Evolutionary conservation across 2,888 invertebrate species (phyloP), one percentile per base, ranked within the genome.

Genomic region (Erpobdella octoculata): DNA sequence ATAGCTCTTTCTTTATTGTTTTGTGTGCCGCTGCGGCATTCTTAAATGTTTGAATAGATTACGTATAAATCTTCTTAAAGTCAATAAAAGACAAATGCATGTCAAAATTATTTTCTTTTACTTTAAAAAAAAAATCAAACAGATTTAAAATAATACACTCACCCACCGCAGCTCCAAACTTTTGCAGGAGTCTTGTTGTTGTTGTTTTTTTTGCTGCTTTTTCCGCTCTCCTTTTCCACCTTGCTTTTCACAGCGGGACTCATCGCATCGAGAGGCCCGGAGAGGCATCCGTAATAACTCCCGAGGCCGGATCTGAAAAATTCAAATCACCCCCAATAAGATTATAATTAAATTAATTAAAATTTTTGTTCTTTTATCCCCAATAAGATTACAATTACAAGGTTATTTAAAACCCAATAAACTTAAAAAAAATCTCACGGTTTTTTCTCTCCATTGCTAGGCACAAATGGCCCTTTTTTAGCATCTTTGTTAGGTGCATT

Each of bases 211-310:
- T 41, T 41, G n/a, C 12, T 12, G 12, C 46, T 12, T 15, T 15
- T 12, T 41, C 46, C n/a, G 46, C n/a, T 41, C 46, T 41, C n/a
- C n/a, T 41, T n/a, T 41, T 12, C 9, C 21, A 53, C 53, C 4
- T n/a, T 18, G 4, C 31, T 31, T 35, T 35, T 62, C 25, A 62
- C 6, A 1, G 35, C 8, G 3, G 62, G 33, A 21, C 62, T 62
- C 33, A 62, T 33, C 4, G 62, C 62, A 1, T 62, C 62, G 8
- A 31, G 33, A 8, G 62, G 62, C 31, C 35, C 62, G 3, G 62
- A 62, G 28, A 62, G 31, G 35, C 62, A 62, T 62, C 62, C 62
- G 33, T 62, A 62, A n/a, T 62, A 62, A 62, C 62, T 62, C 33
- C 62, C 62, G 5, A 35, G 33, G 33, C 62, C 62, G 28, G 62